phyloP scores from a whole-genome alignment of 64 coral and sea anemone genomes.

The Catalaphyllia jardinei region DNA sequence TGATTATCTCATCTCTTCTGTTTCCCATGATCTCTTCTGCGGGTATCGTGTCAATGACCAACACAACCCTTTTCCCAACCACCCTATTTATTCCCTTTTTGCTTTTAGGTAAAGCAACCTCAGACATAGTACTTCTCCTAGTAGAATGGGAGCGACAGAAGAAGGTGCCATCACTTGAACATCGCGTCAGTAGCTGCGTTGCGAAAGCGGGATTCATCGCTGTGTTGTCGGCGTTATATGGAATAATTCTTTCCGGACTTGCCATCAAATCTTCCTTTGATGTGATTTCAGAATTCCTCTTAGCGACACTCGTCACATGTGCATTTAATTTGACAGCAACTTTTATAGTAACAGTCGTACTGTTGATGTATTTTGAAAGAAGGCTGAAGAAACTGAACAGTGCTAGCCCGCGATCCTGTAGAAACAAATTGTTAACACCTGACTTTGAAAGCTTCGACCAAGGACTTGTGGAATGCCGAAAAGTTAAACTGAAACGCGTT shows the following conservation, averaged over 20 bases:
- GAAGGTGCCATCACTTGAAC: background rate
- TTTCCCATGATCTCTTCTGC: background rate
- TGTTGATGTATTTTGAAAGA: background rate
- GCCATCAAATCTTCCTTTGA: constrained; percentile 9
- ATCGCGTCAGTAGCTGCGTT: constrained; percentile 10
- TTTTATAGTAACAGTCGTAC: background rate
- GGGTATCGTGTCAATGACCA: background rate
- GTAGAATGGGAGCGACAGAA: background rate
- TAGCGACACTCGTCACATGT: background rate
- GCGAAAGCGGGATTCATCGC: background rate
- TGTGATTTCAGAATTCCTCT: background rate
- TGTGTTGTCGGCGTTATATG: background rate
- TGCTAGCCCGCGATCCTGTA: too few species aligned
- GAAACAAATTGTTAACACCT: background rate
- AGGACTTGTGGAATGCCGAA: background rate
- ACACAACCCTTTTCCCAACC: background rate
- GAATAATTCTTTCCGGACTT: background rate
- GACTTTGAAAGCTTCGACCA: background rate
- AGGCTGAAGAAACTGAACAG: background rate
- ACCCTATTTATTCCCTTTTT: background rate
- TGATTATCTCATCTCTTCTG: background rate
- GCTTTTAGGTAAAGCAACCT: background rate
- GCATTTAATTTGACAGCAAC: background rate
- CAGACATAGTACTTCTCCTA: background rate
- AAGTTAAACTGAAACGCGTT: background rate